These are phyloP conservation scores for Galeopterus variegatus DNA, from an alignment of 2,113 vertebrate genomes.

Conservation along the genomic window DNA sequence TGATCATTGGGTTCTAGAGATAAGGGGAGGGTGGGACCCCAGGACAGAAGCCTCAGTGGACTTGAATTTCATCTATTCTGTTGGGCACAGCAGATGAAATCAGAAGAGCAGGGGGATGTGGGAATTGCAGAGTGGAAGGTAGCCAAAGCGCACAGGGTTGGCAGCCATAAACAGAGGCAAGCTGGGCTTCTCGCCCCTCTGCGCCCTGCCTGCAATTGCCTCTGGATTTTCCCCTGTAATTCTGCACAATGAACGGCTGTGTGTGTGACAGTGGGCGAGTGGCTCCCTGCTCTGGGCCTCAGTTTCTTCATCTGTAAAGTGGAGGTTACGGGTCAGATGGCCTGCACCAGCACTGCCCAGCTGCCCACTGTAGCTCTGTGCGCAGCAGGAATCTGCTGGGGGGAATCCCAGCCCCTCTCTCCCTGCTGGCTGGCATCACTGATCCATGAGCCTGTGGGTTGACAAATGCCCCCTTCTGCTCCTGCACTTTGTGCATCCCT, in stretches of 20 bases:
- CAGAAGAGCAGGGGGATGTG: not conserved
- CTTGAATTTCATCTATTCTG: not conserved
- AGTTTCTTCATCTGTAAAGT: not conserved
- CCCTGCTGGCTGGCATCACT: fast-evolving
- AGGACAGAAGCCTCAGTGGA: not conserved
- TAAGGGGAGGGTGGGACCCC: too few relatives aligned
- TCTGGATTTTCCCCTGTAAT: too few relatives aligned
- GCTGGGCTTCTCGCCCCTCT: not conserved
- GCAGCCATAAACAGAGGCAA: fast-evolving
- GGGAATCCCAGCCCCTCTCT: fast-evolving
- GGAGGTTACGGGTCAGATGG: not conserved
- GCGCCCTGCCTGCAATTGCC: fast-evolving
- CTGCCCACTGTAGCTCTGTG: fast-evolving
- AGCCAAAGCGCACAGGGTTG: not conserved
- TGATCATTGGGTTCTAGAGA: not conserved
- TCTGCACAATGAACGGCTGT: fast-evolving
- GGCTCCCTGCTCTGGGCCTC: not conserved
- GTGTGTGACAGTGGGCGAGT: too few relatives aligned
- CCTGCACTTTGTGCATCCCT: too few relatives aligned
- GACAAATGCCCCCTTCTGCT: fast-evolving
- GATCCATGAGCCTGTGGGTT: too few relatives aligned
- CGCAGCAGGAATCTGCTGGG: not conserved
- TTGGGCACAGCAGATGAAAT: not conserved
- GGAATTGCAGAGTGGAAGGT: not conserved
- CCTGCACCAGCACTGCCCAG: fast-evolving